Evolutionary conservation across 2,797 vertebrate species (phyloP), one percentile per base, ranked within the genome.

Genomic region (Micrastur ruficollis): DNA sequence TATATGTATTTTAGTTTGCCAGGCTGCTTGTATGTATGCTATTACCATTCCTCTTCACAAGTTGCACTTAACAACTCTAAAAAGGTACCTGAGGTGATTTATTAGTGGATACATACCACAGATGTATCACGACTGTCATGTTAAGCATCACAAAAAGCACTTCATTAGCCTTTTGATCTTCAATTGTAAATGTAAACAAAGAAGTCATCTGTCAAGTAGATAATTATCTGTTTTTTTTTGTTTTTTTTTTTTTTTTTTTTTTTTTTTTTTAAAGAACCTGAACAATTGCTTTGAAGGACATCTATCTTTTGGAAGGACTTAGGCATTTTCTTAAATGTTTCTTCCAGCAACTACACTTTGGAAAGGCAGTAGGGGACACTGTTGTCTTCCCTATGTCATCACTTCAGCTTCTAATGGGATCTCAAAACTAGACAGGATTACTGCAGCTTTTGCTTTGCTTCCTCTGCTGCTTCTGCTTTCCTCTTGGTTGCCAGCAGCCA

Each of bases 351-450:
- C 15, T 19, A 86, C 66, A 80, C 23, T 89, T 82, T 29, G 23
- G 40, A 90, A 93, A 93, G 49, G 91, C 93, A 90, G 74, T 2
- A 97, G 91, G 91, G 88, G 86, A 97, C 83, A 95, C 84, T 96
- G 55, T 58, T 74, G 90, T 79, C 73, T 73, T 86, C 92, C 40
- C 55, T 73, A 29, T 34, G 26, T n/a, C 61, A 78, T 36, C 61
- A 61, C 40, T 85, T 80, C 1, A 4, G 26, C 10, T 59, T 11
- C 31, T 84, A 68, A 70, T 23, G 26, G 62, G 11, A 89, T 83
- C 42, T 90, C 67, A 47, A 38, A 83, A 82, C 5, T 3, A 72
- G 61, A 55, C 1, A 26, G 34, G 26, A 85, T 68, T 82, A 52
- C 8, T 85, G 20, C 62, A 68, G 26, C 27, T 53, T 88, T 47